phyloP scores from a whole-genome alignment of 2,888 invertebrate genomes.

The Dicranocentrus wangi region DNA sequence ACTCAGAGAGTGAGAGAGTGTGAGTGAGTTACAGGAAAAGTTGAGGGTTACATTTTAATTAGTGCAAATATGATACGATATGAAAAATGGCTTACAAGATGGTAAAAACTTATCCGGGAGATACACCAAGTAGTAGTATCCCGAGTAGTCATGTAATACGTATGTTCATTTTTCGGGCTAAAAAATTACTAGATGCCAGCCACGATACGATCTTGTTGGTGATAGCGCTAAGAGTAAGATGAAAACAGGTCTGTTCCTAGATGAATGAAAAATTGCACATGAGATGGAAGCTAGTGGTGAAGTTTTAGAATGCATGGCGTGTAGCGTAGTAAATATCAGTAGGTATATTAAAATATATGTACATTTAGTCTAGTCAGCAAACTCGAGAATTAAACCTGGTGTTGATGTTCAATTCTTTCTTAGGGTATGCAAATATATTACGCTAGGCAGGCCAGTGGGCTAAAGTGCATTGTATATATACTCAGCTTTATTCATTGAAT shows the following conservation, averaged over 20 bases:
- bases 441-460: not conserved
- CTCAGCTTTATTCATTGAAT: constrained; percentile 10
- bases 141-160: too few species aligned
- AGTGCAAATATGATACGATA: constrained; percentile 61
- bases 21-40: constrained; percentile 47
- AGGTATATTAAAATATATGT: too few species aligned
- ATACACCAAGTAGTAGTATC: too few species aligned
- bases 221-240: too few species aligned
- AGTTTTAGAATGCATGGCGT: constrained; percentile 38
- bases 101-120: constrained; percentile 5
- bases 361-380: too few species aligned
- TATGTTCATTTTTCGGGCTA: too few species aligned
- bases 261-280: constrained; percentile 56
- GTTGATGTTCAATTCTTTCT: constrained; percentile 10
- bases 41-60: constrained; percentile 67
- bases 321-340: too few species aligned
- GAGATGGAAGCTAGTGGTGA: constrained; percentile 15
- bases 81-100: constrained; percentile 13
- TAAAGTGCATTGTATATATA: not conserved
- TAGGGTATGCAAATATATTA: not conserved
- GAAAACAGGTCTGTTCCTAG: too few species aligned
- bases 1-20: constrained; percentile 37
- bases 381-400: constrained; percentile 8
- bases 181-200: too few species aligned
- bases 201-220: too few species aligned